Evolutionary conservation across 2,797 vertebrate genomes (phyloP), one percentile per base, ranked within the genome.

Genomic region (Tapera naevia): DNA sequence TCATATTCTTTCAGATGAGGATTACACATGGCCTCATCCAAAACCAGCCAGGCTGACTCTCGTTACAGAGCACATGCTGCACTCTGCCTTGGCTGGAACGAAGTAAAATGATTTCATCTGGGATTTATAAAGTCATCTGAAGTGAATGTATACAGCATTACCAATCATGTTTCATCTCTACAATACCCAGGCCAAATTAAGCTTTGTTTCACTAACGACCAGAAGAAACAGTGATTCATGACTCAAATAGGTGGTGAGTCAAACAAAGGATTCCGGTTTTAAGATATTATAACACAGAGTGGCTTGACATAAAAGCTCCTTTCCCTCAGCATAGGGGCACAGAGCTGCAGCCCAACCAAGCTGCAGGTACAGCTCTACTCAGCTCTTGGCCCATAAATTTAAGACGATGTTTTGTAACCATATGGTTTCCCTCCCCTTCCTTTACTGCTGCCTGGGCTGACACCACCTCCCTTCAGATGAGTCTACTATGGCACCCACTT

Each of bases 111-210:
- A 93, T 91, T 96, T 92, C 94, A 96, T 96, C 88, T 91, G 93
- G 94, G 85, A 83, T 92, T 97, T 95, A 95, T 89, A 92, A 95
- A 95, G 89, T 93, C 94, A 95, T 95, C 91, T 86, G 70, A 94
- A 92, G 56, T 90, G 89, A 92, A 92, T 84, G 82, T 73, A 96
- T 86, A 95, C 94, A 95, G 89, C 70, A 88, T 75, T 88, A 95
- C 91, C 91, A 96, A 66, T 81, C 85, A 45, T 33, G 73, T 73
- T 91, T 91, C 92, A 88, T 90, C 91, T 80, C 86, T 57, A 62
- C 73, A 54, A 88, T 51, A 56, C 48, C 80, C 89, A 84, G 60
- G 74, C 92, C 94, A 96, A 95, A 94, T 91, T 94, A 91, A 96
- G 92, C 88, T 96, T 80, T 95, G 94, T 96, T 96, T 95, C 88